Conservation (phyloP, 2,888 invertebrate species). For the Dynastes maya region DNA sequence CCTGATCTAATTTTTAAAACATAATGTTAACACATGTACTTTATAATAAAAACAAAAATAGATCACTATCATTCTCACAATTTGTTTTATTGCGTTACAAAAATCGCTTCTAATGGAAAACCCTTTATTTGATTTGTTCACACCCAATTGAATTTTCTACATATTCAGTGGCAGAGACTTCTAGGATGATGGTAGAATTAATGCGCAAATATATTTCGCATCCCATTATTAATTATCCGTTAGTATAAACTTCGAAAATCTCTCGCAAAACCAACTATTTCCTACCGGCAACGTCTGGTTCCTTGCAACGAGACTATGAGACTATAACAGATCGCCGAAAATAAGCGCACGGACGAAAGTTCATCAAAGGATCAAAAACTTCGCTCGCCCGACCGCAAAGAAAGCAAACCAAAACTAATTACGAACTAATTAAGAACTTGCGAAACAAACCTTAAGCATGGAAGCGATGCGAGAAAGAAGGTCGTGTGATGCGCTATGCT, state of each 20-base stretch:
- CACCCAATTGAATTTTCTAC: too few species aligned
- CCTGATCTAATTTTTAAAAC: too few species aligned
- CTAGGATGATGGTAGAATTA: too few species aligned
- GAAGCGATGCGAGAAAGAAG: background rate
- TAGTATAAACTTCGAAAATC: background rate
- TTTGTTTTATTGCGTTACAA: too few species aligned
- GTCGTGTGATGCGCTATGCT: background rate
- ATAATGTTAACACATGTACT: too few species aligned
- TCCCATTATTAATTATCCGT: constrained; percentile 32
- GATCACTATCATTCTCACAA: too few species aligned
- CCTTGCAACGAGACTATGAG: background rate
- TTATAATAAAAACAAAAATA: too few species aligned
- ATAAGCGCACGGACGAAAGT: background rate
- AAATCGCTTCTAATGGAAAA: too few species aligned
- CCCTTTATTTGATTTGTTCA: too few species aligned
- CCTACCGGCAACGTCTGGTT: too few species aligned
- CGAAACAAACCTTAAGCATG: constrained; percentile 55
- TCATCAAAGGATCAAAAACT: constrained; percentile 39
- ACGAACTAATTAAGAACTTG: constrained; percentile 61
- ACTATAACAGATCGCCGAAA: background rate
- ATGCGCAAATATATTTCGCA: background rate
- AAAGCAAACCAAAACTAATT: constrained; percentile 58
- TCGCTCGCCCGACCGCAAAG: constrained; percentile 22
- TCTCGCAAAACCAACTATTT: background rate
- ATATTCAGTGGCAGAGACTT: too few species aligned